Evolutionary conservation across 2,888 invertebrate species (phyloP), one percentile per base, ranked within the genome.

Genomic region (Synanthedon andrenaeformis): DNA sequence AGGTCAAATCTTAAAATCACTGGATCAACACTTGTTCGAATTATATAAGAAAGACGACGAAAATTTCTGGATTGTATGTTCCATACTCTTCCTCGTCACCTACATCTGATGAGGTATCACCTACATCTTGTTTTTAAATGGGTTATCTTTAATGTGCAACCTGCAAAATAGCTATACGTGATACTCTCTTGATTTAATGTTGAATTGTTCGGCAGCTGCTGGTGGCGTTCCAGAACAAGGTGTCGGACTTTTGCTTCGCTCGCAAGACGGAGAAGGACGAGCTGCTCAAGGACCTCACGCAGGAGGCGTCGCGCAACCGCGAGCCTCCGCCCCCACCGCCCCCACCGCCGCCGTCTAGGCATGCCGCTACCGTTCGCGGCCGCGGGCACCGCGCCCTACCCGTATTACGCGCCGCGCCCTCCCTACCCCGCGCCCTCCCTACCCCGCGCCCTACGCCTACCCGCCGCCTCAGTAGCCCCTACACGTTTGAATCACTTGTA

Each of bases 191-290:
- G 23, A 23, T 23, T 23, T 23, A 4, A 23, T 5, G 23, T 23
- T 23, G 23, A 23, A 35, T 35, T 10, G 35, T 35, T 45, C n/a
- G n/a, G 53, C 90, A 97, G 90, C 85, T 99, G 67, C 88, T 99
- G 74, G 92, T 99, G 14, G 93, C 94, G 55, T 96, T 98, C 88
- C 99, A 99, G 90, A 97, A 95, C 84, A 99, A 99, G 87, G 96
- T 99, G 67, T 93, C 94, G 6, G 99, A 99, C 89, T 99, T 95
- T 83, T 97, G 97, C 79, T 99, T 99, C 86, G 99, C 99, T 45
- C 94, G 99, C 41, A 97, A 97, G 88, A 99, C 99, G 1, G 99
- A 99, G 82, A 99, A 99, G 79, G 99, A 99, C 67, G 99, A 99
- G 79, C 86, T 99, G 63, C 85, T 99, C 79, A 95, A 96, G 79